A percentile compares a stretch with the other conserved stretches of the same genome.
Conservation (phyloP, 2,888 invertebrate genomes). For the Agonopterix arenella region DNA sequence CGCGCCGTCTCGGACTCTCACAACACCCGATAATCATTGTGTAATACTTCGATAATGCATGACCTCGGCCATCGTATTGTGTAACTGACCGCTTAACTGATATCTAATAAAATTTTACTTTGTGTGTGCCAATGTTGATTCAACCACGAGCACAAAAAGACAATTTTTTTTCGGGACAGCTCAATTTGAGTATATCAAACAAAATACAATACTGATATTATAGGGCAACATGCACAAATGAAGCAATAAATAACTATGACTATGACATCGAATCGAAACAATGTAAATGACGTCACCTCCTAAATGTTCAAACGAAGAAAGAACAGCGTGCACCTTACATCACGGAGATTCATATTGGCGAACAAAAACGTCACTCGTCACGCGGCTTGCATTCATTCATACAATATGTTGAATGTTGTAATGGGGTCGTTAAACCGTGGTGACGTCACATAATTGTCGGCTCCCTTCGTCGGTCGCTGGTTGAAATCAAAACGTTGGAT, state of each 20-base stretch:
- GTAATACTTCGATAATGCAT: constrained; percentile 54
- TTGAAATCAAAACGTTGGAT: constrained; percentile 73
- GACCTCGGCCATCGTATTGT: constrained; percentile 43
- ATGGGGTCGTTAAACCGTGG: constrained; percentile 74
- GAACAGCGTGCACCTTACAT: constrained; percentile 33
- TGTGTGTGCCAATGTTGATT: constrained; percentile 34
- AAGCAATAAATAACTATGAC: too few species aligned
- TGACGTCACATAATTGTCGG: constrained; percentile 75
- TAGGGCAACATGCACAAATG: too few species aligned
- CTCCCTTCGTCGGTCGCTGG: constrained; percentile 64
- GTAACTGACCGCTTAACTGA: constrained; percentile 51
- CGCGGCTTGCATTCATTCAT: constrained; percentile 73
- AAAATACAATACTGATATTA: too few species aligned
- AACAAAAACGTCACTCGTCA: constrained; percentile 65
- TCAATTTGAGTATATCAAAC: too few species aligned
- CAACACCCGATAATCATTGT: constrained; percentile 58
- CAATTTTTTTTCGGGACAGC: too few species aligned
- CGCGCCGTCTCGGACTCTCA: constrained; percentile 54
- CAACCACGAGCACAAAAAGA: constrained; percentile 3
- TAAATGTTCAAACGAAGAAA: constrained; percentile 10
- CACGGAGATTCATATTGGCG: constrained; percentile 33
- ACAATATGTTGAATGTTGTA: constrained; percentile 70
- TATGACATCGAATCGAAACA: too few species aligned
- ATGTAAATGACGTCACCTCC: neutral
- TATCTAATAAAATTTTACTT: constrained; percentile 51